Percentiles rank a stretch among this genome's conserved stretches.
These are phyloP conservation scores for Lucilia sericata DNA, from an alignment of 1,140 invertebrate genomes.

Conservation along the genomic window DNA sequence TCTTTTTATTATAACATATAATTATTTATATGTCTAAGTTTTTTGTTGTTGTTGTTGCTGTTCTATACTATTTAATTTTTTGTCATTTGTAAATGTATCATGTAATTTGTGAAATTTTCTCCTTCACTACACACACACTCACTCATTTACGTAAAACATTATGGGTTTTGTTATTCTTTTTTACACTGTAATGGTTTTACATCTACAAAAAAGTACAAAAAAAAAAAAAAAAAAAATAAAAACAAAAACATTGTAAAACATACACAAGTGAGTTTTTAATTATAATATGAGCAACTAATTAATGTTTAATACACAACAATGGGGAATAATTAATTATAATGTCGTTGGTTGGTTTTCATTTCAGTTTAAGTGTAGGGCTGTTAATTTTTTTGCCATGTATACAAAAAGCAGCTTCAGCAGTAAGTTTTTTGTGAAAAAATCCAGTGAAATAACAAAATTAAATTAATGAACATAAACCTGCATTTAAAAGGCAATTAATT, in stretches of 20 bases:
- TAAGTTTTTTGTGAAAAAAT: background rate
- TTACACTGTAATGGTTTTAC: background rate
- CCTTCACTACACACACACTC: background rate
- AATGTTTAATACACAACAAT: constrained; percentile 38
- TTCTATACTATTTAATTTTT: too few relatives aligned
- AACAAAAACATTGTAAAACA: constrained; percentile 14
- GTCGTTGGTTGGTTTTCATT: background rate
- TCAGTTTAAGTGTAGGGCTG: background rate
- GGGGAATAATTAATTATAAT: constrained; percentile 39
- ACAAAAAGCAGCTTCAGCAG: too few relatives aligned
- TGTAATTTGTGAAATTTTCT: background rate
- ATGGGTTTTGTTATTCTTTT: background rate
- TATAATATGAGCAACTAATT: constrained; percentile 37
- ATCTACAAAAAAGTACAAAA: too few relatives aligned
- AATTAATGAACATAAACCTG: background rate
- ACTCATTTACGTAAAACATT: background rate
- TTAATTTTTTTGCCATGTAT: background rate
- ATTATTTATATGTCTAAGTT: too few relatives aligned
- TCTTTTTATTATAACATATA: background rate
- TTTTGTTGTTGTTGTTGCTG: too few relatives aligned
- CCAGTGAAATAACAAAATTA: background rate
- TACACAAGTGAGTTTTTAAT: constrained; percentile 45
- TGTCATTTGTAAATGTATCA: background rate
- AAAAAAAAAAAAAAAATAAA: too few relatives aligned
- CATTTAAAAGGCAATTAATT: too few relatives aligned